Base-by-base conservation (phyloP, 2,888 invertebrate species). In the Conchocele bisecta region DNA sequence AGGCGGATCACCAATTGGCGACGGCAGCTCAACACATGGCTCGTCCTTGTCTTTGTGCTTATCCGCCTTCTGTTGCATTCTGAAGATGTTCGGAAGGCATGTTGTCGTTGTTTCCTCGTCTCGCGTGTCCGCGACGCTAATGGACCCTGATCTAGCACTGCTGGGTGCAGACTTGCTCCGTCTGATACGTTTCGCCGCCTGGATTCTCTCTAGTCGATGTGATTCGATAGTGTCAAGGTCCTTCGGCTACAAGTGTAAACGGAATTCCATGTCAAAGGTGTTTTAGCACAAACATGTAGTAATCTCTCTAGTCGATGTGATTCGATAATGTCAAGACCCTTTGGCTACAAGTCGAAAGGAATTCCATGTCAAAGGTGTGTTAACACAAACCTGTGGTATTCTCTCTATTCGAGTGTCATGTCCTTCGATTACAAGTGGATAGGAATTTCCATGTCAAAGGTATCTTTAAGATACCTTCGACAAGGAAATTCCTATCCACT, bases 81-180 rank as follows among this genome's bases (percentile, higher is more conserved):
- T 84, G 76, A 87, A 84, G 58, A 87, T 86, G 60, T 84, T 86
- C 56, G 86, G 87, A 79, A 88, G 82, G 81, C 88, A 88, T 79
- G 86, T 81, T 77, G 85, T 75, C 29, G 82, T 77, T 33, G 74
- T 76, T 39, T 71, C 68, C 31, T 81, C 84, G 48, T 83, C 83
- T 44, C 76, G 77, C 26, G 46, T 59, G 54, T 54, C 68, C 41
- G 60, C 48, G 9, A 42, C 58, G 1, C 64, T 57, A 44, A 81
- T 82, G 11, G 85, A 85, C 54, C 81, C 81, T 17, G 84, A 83
- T 24, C 83, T 71, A 26, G 82, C 84, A 68, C 73, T 81, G 59
- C 81, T 85, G n/a, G 83, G 83, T 56, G 83, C 82, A n/a, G 85
- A 83, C 64, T 85, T 87, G 60, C 83, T 83, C 35, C 86, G 68